Percentiles rank a stretch among this genome's conserved stretches.
Conservation (phyloP, 2,888 invertebrate species). For the Acleris literana region DNA sequence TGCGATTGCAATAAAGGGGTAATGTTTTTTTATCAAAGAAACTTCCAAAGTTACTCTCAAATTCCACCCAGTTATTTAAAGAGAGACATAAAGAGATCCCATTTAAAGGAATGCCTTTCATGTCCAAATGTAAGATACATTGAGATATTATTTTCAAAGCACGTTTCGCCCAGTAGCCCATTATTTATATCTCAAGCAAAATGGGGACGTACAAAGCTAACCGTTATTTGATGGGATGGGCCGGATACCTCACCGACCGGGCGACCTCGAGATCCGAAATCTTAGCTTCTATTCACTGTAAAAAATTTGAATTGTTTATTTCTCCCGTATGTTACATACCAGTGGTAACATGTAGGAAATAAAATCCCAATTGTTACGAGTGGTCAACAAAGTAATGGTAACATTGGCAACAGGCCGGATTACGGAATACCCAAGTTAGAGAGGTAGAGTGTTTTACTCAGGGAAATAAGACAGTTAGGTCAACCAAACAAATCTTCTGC, state of each 20-base stretch:
- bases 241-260: constrained; percentile 12
- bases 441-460: no score
- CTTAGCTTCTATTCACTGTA: constrained; percentile 12
- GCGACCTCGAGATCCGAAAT: not conserved
- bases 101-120: constrained; percentile 1
- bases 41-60: not conserved
- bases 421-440: no score
- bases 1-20: no score
- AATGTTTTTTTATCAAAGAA: not conserved
- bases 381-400: no score
- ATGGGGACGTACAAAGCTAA: constrained; percentile 14
- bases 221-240: constrained; percentile 30
- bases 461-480: no score
- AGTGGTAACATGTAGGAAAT: no score
- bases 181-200: constrained; percentile 20
- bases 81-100: not conserved
- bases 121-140: constrained; percentile 7
- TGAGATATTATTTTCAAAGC: constrained; percentile 16
- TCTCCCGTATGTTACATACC: no score
- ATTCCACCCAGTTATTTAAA: no score
- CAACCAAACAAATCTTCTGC: no score
- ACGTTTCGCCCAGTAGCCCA: not conserved
- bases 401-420: no score
- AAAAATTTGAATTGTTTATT: not conserved
- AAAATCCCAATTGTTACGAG: no score